Base-by-base conservation (phyloP, 1,140 invertebrate species). In the Cotesia vestalis region DNA sequence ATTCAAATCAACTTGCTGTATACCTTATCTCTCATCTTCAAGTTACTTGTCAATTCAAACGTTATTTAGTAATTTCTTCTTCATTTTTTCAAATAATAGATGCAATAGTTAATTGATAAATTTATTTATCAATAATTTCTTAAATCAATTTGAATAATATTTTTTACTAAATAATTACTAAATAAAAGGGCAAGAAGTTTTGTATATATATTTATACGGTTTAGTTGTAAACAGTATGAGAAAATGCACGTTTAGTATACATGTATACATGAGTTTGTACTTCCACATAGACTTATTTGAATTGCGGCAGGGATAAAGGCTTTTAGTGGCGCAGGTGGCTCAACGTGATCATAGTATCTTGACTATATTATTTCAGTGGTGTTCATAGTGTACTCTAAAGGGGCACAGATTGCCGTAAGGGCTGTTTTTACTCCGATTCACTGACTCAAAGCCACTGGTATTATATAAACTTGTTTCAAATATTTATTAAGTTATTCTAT, bases 251-350 rank as follows among this genome's bases (percentile, higher is more conserved):
- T 17, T 17, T 17, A 17, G 17, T 59, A 20, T 59, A 17, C 17
- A 59, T 59, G 57, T 59, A 20, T 17, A 59, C 57, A 59, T 59
- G 17, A 27, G 57, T 20, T 8, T 17, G 1, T 59, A 27, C 14
- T 20, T 59, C 8, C 20, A 35, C 27, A 59, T 59, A 59, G 9
- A 20, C 57, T 20, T 59, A 46, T 46, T 46, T 46, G 40, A 46
- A 46, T 59, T 60, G 52, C 46, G 51, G 34, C 34, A 57, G 62
- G 62, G 72, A 76, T 59, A 73, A 64, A 82, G 80, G 85, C 84
- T 86, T 86, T 86, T 86, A 86, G 81, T 78, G 83, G 81, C 83
- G 82, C 84, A 86, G 84, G 84, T 86, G 84, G 79, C 78, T 75
- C 66, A 73, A 73, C 79, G 69, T 60, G 57, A 67, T 67, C 55